Evolutionary conservation across 2,797 vertebrate genomes (phyloP), one percentile per base, ranked within the genome.

Genomic region (Mionectes olivaceus): DNA sequence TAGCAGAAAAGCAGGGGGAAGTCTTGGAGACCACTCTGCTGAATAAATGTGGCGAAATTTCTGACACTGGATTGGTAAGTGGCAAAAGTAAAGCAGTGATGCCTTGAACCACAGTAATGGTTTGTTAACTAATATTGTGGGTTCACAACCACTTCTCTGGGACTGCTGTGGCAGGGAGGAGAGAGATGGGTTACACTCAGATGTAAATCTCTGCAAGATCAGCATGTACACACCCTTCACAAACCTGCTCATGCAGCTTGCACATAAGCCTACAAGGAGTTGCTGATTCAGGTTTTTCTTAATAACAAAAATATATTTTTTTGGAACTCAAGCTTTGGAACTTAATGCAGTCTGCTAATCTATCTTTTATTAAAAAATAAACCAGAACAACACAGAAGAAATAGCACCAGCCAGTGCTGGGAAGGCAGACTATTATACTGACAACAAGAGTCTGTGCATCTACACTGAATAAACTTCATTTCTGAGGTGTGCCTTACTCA

Each of bases 201-300:
- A 83, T 41, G 60, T 79, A 87, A 76, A 91, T 81, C 74, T 93
- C 81, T 95, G 91, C 74, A 82, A 73, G 87, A 70, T 91, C 83
- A 91, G 83, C 77, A 65, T 3, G 59, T 27, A 79, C 73, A 90
- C 79, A 68, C 74, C 79, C 83, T 84, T 81, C 67, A 59, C 89
- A 87, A 89, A 90, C 83, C 63, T 84, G 80, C 86, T 89, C 56
- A 23, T 44, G 37, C 56, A 93, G 77, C 70, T 55, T 82, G 46
- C 5, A 2, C 41, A 1, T 2, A 68, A 80, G 30, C 65, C 80
- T 75, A 56, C 11, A 12, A 56, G 41, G n/a, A 79, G 39, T 0
- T 90, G 73, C 77, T 64, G 78, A 69, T 78, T 81, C 65, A 87
- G 27, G 8, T 46, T 76, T 85, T 91, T 91, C 63, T 79, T 79